Conservation (phyloP, 2,113 vertebrate genomes). For the Dermatemys mawii region DNA sequence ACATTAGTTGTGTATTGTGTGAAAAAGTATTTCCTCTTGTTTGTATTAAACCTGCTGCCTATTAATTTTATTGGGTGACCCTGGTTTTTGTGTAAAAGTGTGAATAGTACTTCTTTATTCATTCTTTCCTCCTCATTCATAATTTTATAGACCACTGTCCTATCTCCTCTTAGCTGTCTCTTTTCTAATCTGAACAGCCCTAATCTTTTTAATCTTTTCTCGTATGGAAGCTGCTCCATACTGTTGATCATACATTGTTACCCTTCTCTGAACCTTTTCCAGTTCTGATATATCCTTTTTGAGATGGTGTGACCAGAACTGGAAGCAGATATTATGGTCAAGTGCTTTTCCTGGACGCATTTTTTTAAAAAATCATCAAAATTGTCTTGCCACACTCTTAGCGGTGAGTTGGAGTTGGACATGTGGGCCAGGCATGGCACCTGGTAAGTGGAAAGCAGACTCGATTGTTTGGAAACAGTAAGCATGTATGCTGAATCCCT, state of each 20-base stretch:
- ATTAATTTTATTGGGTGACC: not conserved
- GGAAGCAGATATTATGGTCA: no score
- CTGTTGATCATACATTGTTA: not conserved
- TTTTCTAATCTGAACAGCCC: not conserved
- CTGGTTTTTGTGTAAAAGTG: not conserved
- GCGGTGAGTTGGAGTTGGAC: no score
- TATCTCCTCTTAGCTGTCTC: not conserved
- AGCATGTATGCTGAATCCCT: not conserved
- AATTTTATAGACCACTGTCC: not conserved
- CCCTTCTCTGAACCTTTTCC: not conserved
- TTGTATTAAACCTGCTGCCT: not conserved
- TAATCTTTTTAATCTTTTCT: not conserved
- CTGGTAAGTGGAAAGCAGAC: not conserved
- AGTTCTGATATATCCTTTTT: not conserved
- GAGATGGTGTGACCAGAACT: no score
- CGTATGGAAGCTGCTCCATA: not conserved
- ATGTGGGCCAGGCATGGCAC: no score
- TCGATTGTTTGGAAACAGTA: not conserved
- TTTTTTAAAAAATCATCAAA: no score
- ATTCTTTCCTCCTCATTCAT: not conserved
- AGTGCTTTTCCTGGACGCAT: no score
- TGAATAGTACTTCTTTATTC: not conserved
- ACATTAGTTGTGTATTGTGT: not conserved
- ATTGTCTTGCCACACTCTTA: no score
- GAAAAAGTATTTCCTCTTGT: not conserved